These are phyloP conservation scores for Neodiprion virginianus DNA, from an alignment of 1,140 invertebrate species.

Conservation along the genomic window DNA sequence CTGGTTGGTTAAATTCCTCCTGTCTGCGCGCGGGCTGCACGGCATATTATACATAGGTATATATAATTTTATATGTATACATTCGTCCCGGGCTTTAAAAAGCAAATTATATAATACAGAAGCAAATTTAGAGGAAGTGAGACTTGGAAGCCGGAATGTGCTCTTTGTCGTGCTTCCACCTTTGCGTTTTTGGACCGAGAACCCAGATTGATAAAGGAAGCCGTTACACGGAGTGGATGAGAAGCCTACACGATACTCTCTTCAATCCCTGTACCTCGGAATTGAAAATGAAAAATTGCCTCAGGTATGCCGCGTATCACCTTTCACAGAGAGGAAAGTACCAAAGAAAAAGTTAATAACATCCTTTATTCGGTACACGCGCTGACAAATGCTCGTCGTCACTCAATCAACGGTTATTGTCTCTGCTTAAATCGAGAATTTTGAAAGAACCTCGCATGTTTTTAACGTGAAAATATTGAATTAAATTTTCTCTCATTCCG, in stretches of 20 bases:
- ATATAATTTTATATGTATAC: background rate
- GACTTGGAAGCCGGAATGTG: background rate
- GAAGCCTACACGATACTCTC: background rate
- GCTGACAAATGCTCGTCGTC: too few relatives aligned
- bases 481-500: too few relatives aligned
- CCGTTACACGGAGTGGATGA: background rate
- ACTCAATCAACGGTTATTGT: too few relatives aligned
- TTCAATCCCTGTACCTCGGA: background rate
- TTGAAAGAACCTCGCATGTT: too few relatives aligned
- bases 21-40: background rate
- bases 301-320: background rate
- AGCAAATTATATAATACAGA: background rate
- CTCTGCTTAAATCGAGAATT: too few relatives aligned
- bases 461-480: too few relatives aligned
- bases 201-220: background rate
- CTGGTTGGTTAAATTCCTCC: background rate
- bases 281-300: background rate
- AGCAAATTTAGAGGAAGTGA: background rate
- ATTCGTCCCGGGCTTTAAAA: background rate
- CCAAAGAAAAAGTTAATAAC: too few relatives aligned
- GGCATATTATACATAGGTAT: background rate
- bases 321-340: too few relatives aligned
- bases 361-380: too few relatives aligned
- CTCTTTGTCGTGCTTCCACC: background rate
- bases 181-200: background rate